Evolutionary conservation across 2,888 invertebrate genomes (phyloP).

Genomic region (Melangyna quadrimaculata): DNA sequence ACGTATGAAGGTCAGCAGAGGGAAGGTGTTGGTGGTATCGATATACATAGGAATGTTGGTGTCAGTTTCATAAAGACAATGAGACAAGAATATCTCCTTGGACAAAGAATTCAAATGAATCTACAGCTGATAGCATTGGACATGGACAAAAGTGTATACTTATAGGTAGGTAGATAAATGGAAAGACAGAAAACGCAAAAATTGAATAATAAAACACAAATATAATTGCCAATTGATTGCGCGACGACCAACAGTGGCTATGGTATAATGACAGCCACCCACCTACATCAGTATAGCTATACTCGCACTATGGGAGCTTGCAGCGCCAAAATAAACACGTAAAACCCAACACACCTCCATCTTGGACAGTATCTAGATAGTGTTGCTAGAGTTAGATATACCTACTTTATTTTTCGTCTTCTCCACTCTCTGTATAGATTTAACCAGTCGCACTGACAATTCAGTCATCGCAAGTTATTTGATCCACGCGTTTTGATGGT

Average conservation of each 20-base stretch:
- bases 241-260: slow-evolving; percentile 18
- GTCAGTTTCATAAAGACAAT: slow-evolving; percentile 38
- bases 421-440: slow-evolving; percentile 35
- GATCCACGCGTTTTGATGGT: slow-evolving; percentile 61
- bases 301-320: neutral
- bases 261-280: neutral
- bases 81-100: slow-evolving; percentile 50
- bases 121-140: slow-evolving; percentile 29
- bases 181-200: slow-evolving; percentile 57
- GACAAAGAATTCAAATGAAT: slow-evolving; percentile 57
- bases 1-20: slow-evolving; percentile 61
- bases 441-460: slow-evolving; percentile 50
- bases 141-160: slow-evolving; percentile 5
- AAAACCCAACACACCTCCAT: slow-evolving; percentile 52
- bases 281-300: slow-evolving; percentile 17
- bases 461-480: slow-evolving; percentile 66
- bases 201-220: slow-evolving; percentile 65
- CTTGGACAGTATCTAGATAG: slow-evolving; percentile 10
- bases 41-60: too few relatives aligned
- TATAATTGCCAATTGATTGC: slow-evolving; percentile 71
- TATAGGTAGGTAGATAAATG: neutral
- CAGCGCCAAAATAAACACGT: slow-evolving; percentile 69
- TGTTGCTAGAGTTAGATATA: slow-evolving; percentile 52
- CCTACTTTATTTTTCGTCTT: slow-evolving; percentile 31
- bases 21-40: neutral